Conservation (phyloP, 2,113 vertebrate genomes). For the Mohoua ochrocephala region DNA sequence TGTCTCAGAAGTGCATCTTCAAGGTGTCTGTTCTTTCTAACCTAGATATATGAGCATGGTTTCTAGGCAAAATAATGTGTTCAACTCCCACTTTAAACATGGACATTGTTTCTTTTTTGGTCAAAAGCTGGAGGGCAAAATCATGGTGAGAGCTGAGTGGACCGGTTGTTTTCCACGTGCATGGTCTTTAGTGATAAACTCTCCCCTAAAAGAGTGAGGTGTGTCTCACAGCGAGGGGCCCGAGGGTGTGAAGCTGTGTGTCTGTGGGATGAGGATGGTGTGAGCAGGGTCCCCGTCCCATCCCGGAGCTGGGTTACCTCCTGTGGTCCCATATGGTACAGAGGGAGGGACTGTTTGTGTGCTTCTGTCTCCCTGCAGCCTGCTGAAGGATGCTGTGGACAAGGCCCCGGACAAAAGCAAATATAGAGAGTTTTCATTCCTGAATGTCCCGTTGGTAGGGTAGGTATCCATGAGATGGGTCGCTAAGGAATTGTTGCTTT, state of each 20-base stretch:
- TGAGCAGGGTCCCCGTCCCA: fast-evolving
- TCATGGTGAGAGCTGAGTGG: not conserved
- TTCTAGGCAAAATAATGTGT: not conserved
- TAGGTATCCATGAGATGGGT: not conserved
- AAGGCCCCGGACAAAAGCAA: not conserved
- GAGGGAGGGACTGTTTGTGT: not conserved
- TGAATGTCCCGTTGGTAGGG: not conserved
- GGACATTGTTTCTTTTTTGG: not conserved
- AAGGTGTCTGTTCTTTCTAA: not conserved
- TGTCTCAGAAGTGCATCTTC: not conserved
- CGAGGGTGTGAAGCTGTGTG: not conserved
- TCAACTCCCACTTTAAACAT: not conserved
- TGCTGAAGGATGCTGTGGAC: not conserved
- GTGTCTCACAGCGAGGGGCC: not conserved
- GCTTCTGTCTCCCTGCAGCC: fast-evolving
- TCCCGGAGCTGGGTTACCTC: not conserved
- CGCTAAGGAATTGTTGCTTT: not conserved
- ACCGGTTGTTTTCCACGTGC: not conserved
- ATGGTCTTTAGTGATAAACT: not conserved
- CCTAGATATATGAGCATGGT: fast-evolving
- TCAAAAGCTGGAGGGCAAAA: not conserved
- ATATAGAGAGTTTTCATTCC: not conserved
- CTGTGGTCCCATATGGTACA: fast-evolving
- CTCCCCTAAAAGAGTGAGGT: not conserved
- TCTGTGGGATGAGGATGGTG: too few relatives aligned